These are phyloP conservation scores for Euschistus heros DNA, from an alignment of 1,140 invertebrate genomes.

Conservation along the genomic window DNA sequence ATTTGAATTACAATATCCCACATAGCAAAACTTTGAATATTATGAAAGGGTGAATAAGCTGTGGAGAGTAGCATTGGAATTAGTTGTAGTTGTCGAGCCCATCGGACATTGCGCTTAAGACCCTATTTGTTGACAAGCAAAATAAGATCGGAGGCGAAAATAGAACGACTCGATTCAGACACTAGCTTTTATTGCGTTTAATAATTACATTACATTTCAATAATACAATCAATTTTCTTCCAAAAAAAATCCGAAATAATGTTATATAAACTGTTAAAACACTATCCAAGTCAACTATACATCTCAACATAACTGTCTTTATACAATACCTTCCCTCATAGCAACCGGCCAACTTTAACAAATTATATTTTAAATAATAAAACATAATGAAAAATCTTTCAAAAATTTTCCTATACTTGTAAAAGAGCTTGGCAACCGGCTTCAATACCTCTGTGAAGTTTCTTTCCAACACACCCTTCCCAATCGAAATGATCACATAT, in stretches of 20 bases:
- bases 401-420: constrained; percentile 2
- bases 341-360: constrained; percentile 10
- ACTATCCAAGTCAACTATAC: constrained; percentile 4
- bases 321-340: constrained; percentile 16
- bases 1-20: too few relatives aligned
- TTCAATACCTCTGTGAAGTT: constrained; percentile 3
- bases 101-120: neutral
- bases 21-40: too few relatives aligned
- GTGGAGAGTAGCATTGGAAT: too few relatives aligned
- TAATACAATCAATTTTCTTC: constrained; percentile 1
- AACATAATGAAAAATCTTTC: neutral
- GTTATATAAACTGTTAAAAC: constrained; percentile 13
- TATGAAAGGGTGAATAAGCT: too few relatives aligned
- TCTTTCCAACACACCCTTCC: neutral
- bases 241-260: neutral
- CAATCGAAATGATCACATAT: too few relatives aligned
- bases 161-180: constrained; percentile 17
- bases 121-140: constrained; percentile 11
- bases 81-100: too few relatives aligned
- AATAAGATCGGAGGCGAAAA: constrained; percentile 10
- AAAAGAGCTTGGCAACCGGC: constrained; percentile 4
- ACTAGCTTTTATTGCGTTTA: constrained; percentile 16
- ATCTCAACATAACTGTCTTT: constrained; percentile 12
- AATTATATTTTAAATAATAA: constrained; percentile 10
- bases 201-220: constrained; percentile 15